These are phyloP conservation scores for Pavo muticus DNA, from an alignment of 2,113 vertebrate species.

Conservation along the genomic window DNA sequence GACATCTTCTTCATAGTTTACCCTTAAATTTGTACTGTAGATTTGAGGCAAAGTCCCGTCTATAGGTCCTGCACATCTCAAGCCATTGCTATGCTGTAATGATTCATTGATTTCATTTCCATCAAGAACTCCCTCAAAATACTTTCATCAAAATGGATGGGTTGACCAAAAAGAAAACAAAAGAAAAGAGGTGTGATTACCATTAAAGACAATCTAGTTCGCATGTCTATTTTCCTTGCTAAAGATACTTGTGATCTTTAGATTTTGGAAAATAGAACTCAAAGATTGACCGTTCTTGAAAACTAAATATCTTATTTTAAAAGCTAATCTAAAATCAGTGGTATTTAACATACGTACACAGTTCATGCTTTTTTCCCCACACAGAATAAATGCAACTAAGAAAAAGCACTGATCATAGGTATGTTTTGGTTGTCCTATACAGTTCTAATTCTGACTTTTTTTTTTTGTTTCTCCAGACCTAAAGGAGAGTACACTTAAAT, in stretches of 20 bases:
- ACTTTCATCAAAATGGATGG: conserved; percentile 78
- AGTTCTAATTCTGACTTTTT: neutral
- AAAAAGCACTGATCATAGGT: neutral
- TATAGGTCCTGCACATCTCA: conserved; percentile 75
- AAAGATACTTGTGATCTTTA: conserved; percentile 41
- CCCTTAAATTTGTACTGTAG: conserved; percentile 83
- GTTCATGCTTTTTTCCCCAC: neutral
- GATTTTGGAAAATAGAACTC: conserved; percentile 50
- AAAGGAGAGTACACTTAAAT: neutral
- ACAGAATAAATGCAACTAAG: neutral
- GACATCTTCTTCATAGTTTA: conserved; percentile 77
- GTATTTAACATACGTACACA: neutral
- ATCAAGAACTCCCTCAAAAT: conserved; percentile 80
- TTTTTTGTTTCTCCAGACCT: neutral
- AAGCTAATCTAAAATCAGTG: neutral
- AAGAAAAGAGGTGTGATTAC: conserved; percentile 62
- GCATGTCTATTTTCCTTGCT: conserved; percentile 41
- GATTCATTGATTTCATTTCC: conserved; percentile 83
- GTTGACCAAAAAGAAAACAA: conserved; percentile 73
- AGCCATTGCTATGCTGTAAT: conserved; percentile 79
- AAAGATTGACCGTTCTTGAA: neutral
- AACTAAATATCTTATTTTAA: neutral
- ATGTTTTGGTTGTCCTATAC: neutral
- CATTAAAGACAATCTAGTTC: conserved; percentile 32
- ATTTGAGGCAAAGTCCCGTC: conserved; percentile 83